Base-by-base conservation (phyloP, 2,888 invertebrate species). In the Cerastis rubricosa region DNA sequence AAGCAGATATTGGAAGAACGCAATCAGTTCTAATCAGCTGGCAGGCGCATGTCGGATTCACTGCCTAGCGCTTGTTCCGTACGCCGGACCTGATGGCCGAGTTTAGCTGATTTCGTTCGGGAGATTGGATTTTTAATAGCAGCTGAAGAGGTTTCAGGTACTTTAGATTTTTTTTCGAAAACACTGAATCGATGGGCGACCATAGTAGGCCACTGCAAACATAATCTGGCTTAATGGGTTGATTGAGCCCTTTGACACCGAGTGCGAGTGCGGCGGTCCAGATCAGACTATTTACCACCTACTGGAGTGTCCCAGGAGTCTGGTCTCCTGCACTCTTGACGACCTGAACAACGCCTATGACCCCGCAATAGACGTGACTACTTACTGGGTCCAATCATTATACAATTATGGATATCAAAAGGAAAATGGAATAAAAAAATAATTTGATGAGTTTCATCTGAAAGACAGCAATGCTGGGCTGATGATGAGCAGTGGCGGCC, bases 21-120 rank as follows among this genome's bases (percentile, higher is more conserved):
- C 87, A 79, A 81, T 87, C 85, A 61, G 71, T 79, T 81, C 61
- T 71, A 66, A 68, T 87, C 85, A 79, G 49, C 19, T 79, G 87
- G 85, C 82, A 66, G 54, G 19, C 45, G 59, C 87, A 85, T 69
- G n/a, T 40, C 40, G 40, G 43, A 74, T 57, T 45, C 68, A 3
- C 61, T 35, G 47, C 47, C 66, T n/a, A 35, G 14, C 12, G 19
- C 45, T 14, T 54, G 47, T 45, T 29, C 61, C 35, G 51, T 29
- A 35, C 11, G 43, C 11, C 22, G 25, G 9, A 9, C 12, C 54
- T 29, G 51, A 78, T 17, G 47, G 43, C 35, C 22, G 43, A 40
- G 43, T 17, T 35, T 40, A 29, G 35, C 22, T 29, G 40, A 40
- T 70, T 70, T 63, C 51, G 19, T 65, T 65, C 14, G 6, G n/a